A percentile compares a stretch with the other conserved stretches of the same genome.
phyloP scores from a whole-genome alignment of 2,797 vertebrate species.

The Zalophus californianus region DNA sequence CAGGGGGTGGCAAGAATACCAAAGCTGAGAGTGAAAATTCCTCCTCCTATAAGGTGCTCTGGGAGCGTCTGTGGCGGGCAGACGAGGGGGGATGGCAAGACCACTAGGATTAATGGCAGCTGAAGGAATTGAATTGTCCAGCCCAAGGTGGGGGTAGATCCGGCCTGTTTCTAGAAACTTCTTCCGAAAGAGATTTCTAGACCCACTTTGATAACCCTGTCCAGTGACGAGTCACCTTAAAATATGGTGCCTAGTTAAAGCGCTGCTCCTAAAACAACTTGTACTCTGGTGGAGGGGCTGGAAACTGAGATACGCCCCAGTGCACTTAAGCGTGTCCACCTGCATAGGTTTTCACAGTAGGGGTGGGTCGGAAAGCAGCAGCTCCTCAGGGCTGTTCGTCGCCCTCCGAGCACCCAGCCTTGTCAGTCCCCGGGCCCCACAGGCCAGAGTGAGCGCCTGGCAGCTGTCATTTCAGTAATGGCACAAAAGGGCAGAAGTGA shows the following conservation, averaged over 20 bases:
- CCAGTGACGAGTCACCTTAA: neutral
- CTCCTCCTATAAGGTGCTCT: neutral
- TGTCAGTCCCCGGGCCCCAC: rapidly evolving
- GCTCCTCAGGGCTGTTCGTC: neutral
- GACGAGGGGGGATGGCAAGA: neutral
- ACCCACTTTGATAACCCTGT: neutral
- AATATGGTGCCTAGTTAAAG: neutral
- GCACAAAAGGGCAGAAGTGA: neutral
- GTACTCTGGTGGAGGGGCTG: rapidly evolving
- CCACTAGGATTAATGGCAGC: neutral
- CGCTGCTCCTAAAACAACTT: neutral
- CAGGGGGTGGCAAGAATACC: rapidly evolving
- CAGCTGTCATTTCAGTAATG: rapidly evolving
- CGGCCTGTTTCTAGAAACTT: constrained; percentile 47
- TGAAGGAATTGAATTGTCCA: neutral
- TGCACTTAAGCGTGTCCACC: rapidly evolving
- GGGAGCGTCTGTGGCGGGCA: neutral
- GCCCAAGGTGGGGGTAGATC: neutral
- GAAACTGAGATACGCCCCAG: neutral
- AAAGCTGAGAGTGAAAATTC: neutral
- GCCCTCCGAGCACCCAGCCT: neutral
- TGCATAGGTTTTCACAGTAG: neutral
- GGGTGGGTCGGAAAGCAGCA: rapidly evolving
- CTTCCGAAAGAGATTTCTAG: neutral
- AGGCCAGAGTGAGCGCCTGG: rapidly evolving